Base-by-base conservation (phyloP, 2,113 vertebrate species). In the Canis aureus region DNA sequence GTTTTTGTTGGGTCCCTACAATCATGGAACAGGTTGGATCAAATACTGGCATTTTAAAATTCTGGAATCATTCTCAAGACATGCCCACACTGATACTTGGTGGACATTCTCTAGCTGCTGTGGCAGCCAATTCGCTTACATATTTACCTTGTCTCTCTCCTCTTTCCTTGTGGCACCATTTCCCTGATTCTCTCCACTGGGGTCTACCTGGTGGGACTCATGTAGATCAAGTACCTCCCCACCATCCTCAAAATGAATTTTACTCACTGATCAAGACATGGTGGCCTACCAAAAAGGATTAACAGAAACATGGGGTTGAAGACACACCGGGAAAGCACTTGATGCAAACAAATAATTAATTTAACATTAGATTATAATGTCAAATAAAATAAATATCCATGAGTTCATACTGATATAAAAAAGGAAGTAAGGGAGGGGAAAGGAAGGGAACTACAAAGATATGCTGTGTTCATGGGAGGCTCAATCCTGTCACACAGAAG, bases 271-370 rank as follows among this genome's bases (percentile, higher is more conserved):
- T 84, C 17, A 32, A 69, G 78, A 69, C 60, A 10, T 32, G 29
- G 49, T 55, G n/a, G 51, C n/a, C n/a, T 22, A 5, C 35, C 62
- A 43, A 69, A 15, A 74, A 92, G 55, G 51, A 69, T 19, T 11
- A 25, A 35, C 11, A 27, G 43, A 10, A 66, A 16, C 0, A 1
- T 0, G 0, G 29, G 29, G 19, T 11, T 7, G 38, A 51, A 78
- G 19, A 32, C 51, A 73, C 49, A 2, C 16, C 5, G 9, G 80
- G 7, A 6, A 79, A 57, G 4, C 64, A 69, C 0, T 19, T 27
- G 17, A 6, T 79, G 9, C 13, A n/a, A 79, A 66, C 53, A 71
- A 76, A 95, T 80, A 49, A 88, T 69, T 43, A 81, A 51, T 35
- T 19, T 82, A 78, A 35, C 32, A 66, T 64, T 59, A n/a, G 35